Base-by-base conservation (phyloP, 2,888 invertebrate genomes). In the Busseola fusca region DNA sequence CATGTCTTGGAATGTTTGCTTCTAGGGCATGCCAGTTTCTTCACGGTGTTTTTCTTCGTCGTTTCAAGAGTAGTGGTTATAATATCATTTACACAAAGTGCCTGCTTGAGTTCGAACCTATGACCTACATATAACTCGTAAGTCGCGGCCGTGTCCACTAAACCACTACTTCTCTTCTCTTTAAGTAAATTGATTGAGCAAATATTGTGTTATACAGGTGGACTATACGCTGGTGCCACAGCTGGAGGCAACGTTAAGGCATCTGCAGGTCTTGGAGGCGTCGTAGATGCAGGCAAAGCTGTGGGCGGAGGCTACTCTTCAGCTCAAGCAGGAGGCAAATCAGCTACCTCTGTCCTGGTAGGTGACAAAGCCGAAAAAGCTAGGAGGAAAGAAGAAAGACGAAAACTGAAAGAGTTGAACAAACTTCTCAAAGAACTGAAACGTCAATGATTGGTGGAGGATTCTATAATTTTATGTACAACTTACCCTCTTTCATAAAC, bases 141-240 rank as follows among this genome's bases (percentile, higher is more conserved):
- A 40, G 40, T 14, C 14, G 40, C 14, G 40, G 14, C 14, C 40
- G 40, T 40, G 14, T 14, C 40, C 4, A 40, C 40, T 14, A 40
- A 40, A 4, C 40, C 40, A 40, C 12, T 12, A 40, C 40, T 40
- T 2, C 14, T 40, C 40, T 40, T 14, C 14, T 40, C 14, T 2
- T 40, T 40, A 14, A 40, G 3, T 40, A 40, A 40, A 40, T 14
- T 16, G 14, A 30, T 30, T 21, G 18, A 21, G 7, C 0, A 68
- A 9, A 52, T 66, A 16, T 79, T 48, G 56, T 50, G 27, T 70
- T 64, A 72, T 74, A 74, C 81, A 91, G 97, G 97, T 71, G 96
- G 96, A 27, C 87, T 97, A 0, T 97, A 93, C 72, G 97, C 97
- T 57, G 96, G 96, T 48, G 97, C 97, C 1, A 96, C 96, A 3